A percentile compares a stretch with the other conserved stretches of the same genome.
These are phyloP conservation scores for Tetanocera ferruginea DNA, from an alignment of 2,888 invertebrate species.

Conservation along the genomic window DNA sequence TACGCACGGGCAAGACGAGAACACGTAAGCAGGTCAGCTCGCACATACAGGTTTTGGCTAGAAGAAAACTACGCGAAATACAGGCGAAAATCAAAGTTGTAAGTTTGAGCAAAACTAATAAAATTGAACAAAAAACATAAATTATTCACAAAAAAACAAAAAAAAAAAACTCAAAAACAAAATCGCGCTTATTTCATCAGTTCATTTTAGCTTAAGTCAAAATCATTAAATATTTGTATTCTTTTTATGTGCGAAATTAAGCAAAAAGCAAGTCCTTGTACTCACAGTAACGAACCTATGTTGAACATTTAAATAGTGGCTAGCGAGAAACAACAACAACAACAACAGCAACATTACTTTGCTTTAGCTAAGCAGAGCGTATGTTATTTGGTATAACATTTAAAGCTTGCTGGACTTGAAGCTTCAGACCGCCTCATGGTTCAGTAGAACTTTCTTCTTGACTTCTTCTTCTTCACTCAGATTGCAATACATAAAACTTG, in stretches of 20 bases:
- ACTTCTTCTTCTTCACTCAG: not conserved
- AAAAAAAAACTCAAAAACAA: not conserved
- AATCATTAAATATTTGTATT: not conserved
- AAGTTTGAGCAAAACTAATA: conserved; percentile 71
- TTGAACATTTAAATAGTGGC: too few relatives aligned
- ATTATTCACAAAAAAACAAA: not conserved
- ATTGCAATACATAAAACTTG: conserved; percentile 1
- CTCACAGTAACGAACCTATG: not conserved
- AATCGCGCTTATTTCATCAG: conserved; percentile 38
- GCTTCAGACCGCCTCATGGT: not conserved
- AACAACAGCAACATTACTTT: too few relatives aligned
- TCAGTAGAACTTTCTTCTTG: conserved; percentile 22
- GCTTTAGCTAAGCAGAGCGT: too few relatives aligned
- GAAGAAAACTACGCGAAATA: conserved; percentile 97
- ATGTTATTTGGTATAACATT: too few relatives aligned
- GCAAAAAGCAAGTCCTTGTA: conserved; percentile 25
- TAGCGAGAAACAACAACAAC: too few relatives aligned
- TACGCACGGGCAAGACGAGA: conserved; percentile 99
- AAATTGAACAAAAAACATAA: not conserved
- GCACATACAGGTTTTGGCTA: conserved; percentile 99
- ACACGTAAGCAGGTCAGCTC: conserved; percentile 99
- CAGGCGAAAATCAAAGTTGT: conserved; percentile 98
- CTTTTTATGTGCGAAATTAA: not conserved
- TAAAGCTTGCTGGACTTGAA: not conserved
- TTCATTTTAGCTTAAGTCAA: conserved; percentile 26